These are phyloP conservation scores for Xylocopa sonorina DNA, from an alignment of 1,140 invertebrate species.

Conservation along the genomic window DNA sequence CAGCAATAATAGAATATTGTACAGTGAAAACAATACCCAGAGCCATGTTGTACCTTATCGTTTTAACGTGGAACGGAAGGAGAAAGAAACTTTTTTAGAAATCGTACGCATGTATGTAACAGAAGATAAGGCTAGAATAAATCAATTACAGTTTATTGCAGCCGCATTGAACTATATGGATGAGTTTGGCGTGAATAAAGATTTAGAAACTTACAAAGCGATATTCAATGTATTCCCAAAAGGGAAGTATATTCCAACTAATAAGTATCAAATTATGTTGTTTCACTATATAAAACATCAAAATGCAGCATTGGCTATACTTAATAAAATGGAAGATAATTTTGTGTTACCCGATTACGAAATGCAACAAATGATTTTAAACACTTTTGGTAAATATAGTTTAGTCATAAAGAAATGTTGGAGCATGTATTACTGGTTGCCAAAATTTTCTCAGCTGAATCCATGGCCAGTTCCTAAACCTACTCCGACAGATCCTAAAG, in stretches of 20 bases:
- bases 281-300: slow-evolving; percentile 98
- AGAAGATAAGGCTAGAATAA: slow-evolving; percentile 83
- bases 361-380: slow-evolving; percentile 90
- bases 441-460: slow-evolving; percentile 95
- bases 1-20: background rate
- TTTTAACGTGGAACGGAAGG: slow-evolving; percentile 85
- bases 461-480: slow-evolving; percentile 93
- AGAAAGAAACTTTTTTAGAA: slow-evolving; percentile 88
- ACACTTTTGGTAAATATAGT: slow-evolving; percentile 91
- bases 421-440: slow-evolving; percentile 99
- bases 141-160: slow-evolving; percentile 97
- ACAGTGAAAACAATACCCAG: background rate
- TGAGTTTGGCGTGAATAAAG: slow-evolving; percentile 94
- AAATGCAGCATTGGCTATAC: slow-evolving; percentile 91
- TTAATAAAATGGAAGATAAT: slow-evolving; percentile 96
- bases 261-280: slow-evolving; percentile 92
- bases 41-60: slow-evolving; percentile 21
- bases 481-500: slow-evolving; percentile 87
- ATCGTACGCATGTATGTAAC: slow-evolving; percentile 88
- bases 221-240: slow-evolving; percentile 96
- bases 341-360: slow-evolving; percentile 95
- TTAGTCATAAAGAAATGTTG: slow-evolving; percentile 92
- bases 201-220: slow-evolving; percentile 95
- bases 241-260: slow-evolving; percentile 92
- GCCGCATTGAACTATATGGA: slow-evolving; percentile 94